Percentiles rank a stretch among this genome's conserved stretches.
These are phyloP conservation scores for Peromyscus aztecus DNA, from an alignment of 2,797 vertebrate genomes.

Conservation along the genomic window DNA sequence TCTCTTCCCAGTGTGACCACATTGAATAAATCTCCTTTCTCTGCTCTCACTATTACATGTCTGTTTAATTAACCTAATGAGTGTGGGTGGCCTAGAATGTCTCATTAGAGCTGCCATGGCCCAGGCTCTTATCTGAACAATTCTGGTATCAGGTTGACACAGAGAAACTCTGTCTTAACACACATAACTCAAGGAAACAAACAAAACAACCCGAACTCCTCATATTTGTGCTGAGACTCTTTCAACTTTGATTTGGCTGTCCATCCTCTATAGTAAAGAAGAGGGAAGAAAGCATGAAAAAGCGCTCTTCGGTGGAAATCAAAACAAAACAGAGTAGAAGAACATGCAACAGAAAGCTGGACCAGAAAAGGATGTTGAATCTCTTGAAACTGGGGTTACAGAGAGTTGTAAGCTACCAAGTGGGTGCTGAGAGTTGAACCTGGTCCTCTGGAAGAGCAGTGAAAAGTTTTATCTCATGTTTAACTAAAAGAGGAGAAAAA, in stretches of 20 bases:
- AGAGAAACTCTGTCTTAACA: background rate
- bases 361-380: background rate
- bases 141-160: background rate
- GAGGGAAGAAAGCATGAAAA: background rate
- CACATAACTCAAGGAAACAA: background rate
- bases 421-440: background rate
- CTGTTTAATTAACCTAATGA: background rate
- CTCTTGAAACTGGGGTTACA: background rate
- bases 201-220: background rate
- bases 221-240: background rate
- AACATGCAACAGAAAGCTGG: background rate
- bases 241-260: background rate
- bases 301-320: background rate
- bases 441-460: background rate
- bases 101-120: background rate
- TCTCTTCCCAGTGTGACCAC: background rate
- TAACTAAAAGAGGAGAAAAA: slow-evolving; percentile 28
- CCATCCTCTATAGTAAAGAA: background rate
- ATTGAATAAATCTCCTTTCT: background rate
- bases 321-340: background rate
- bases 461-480: background rate
- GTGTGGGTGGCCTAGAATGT: background rate
- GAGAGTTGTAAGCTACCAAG: background rate
- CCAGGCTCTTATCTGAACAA: background rate
- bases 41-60: background rate